Conservation (phyloP, 92 coral and sea anemone species). For the Porites divaricata region DNA sequence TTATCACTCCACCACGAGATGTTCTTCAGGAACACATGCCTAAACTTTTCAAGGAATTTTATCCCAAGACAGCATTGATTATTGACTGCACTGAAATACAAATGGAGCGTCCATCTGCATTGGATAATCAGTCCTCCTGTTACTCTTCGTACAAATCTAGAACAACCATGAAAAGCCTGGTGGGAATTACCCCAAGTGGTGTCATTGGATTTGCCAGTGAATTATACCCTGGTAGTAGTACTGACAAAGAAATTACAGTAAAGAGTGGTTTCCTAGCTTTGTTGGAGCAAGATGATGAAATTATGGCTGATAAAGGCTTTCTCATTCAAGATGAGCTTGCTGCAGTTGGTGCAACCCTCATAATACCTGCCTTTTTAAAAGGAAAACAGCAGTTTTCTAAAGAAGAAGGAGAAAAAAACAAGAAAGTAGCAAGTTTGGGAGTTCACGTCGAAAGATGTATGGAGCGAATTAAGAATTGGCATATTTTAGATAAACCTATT, state of each 20-base stretch:
- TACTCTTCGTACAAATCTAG: slow-evolving; percentile 58
- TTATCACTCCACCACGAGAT: slow-evolving; percentile 39
- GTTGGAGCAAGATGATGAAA: slow-evolving; percentile 36
- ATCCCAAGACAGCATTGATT: slow-evolving; percentile 40
- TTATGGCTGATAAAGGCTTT: slow-evolving; percentile 62
- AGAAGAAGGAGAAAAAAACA: too few relatives aligned
- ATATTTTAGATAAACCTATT: too few relatives aligned
- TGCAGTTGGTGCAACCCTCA: too few relatives aligned
- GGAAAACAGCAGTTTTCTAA: too few relatives aligned
- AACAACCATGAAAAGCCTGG: slow-evolving; percentile 61
- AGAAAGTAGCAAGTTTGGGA: too few relatives aligned
- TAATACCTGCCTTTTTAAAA: too few relatives aligned
- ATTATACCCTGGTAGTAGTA: slow-evolving; percentile 39
- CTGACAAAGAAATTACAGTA: slow-evolving; percentile 44
- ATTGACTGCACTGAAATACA: slow-evolving; percentile 55
- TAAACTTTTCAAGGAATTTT: slow-evolving; percentile 34
- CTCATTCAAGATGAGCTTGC: slow-evolving; percentile 53
- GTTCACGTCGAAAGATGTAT: too few relatives aligned
- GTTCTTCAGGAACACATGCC: slow-evolving; percentile 58
- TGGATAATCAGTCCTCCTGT: slow-evolving; percentile 56
- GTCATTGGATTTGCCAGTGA: slow-evolving; percentile 49
- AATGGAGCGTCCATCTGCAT: slow-evolving; percentile 58
- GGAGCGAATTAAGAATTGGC: too few relatives aligned
- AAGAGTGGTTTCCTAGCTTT: slow-evolving; percentile 38
- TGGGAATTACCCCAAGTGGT: slow-evolving; percentile 64